phyloP scores from a whole-genome alignment of 2,113 vertebrate species.

The Nibea coibor region DNA sequence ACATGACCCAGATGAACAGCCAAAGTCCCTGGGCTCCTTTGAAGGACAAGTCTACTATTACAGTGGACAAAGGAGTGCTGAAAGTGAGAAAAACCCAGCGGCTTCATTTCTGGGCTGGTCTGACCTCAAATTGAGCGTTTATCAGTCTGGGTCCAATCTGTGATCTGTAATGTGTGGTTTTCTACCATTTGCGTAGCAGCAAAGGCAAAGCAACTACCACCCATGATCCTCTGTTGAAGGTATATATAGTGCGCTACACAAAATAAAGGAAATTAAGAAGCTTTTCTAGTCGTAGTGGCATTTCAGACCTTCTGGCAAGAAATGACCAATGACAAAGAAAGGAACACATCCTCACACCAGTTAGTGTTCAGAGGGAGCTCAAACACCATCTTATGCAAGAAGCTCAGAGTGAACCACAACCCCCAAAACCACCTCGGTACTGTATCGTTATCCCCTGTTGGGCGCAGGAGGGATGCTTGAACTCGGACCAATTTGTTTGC shows the following conservation, averaged over 20 bases:
- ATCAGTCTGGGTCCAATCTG: background rate
- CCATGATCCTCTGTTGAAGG: background rate
- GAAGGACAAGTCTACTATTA: conserved; percentile 55
- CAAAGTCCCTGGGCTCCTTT: conserved; percentile 33
- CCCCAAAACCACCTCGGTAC: too few species aligned
- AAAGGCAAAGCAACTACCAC: background rate
- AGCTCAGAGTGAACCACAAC: too few species aligned
- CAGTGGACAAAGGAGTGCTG: conserved; percentile 45
- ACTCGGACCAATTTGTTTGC: too few species aligned
- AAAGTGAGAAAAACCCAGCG: conserved; percentile 27
- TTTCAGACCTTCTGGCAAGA: background rate
- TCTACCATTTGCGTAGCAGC: background rate
- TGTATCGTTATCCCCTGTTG: too few species aligned
- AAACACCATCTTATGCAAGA: too few species aligned
- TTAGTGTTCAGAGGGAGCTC: too few species aligned
- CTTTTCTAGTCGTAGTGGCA: background rate
- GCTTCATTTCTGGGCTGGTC: conserved; percentile 11
- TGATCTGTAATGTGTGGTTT: background rate
- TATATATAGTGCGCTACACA: background rate
- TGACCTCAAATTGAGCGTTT: conserved; percentile 6
- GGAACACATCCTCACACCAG: too few species aligned
- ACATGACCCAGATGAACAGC: conserved; percentile 43
- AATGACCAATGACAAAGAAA: too few species aligned
- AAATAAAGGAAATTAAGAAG: background rate
- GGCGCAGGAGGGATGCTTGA: too few species aligned